Base-by-base conservation (phyloP, 2,113 vertebrate genomes). In the Leptocoma aspasia region DNA sequence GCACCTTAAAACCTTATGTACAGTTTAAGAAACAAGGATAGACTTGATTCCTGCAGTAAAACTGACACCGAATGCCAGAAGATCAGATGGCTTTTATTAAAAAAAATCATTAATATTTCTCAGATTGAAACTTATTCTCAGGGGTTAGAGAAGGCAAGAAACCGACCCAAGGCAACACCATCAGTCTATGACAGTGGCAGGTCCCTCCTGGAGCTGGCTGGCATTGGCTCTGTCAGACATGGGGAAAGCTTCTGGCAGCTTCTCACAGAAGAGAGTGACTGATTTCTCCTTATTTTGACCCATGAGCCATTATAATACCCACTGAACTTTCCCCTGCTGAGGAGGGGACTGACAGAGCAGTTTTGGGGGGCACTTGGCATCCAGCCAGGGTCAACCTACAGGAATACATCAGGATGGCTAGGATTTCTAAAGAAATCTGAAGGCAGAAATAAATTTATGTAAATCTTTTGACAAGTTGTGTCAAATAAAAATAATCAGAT, bases 261-360 rank as follows among this genome's bases (percentile, higher is more conserved):
- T 53, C 30, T 54, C 47, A 68, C 53, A 60, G 39, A 23, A 35
- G 35, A 37, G 27, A 72, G 41, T 35, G 26, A 60, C 24, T 73
- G 37, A 69, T 53, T 53, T 45, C 50, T 78, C 47, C 59, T 31
- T 53, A 11, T 61, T 59, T 68, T 37, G 20, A n/a, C 19, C 17
- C 20, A 26, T 0, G 1, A 47, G 44, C n/a, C 47, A 27, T 54
- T 41, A 1, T 2, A 54, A 90, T 5, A 42, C 12, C 39, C 63
- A 54, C 22, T 35, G 54, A 65, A 41, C 23, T 33, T 22, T 64
- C 4, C 56, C 60, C 30, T 79, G 54, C 47, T 59, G 31, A 64
- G 39, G 44, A 47, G 14, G 22, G 56, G 12, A 49, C 61, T 23
- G 44, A 30, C 6, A 80, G 30, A 79, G 50, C 10, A 14, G 20